Evolutionary conservation across 2,797 vertebrate species (phyloP), one percentile per base, ranked within the genome.

Genomic region (Cyprinodon diabolis): DNA sequence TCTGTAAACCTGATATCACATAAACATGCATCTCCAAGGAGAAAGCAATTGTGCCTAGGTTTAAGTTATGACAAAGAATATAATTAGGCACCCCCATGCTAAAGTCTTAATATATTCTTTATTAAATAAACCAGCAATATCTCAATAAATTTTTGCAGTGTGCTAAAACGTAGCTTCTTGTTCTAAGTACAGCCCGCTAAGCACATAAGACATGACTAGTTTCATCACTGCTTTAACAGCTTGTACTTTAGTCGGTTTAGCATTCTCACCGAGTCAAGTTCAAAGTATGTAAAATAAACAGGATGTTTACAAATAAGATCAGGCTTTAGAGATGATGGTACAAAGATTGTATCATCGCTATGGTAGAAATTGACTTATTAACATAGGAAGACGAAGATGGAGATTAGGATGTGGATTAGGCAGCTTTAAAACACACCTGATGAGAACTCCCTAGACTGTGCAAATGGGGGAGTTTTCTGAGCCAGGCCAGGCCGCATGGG

Each of bases 361-460:
- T 54, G 1, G 66, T 70, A 45, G 71, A 82, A 75, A 79, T 76
- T 66, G 82, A 83, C 78, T 71, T 58, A 68, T 84, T 83, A 72
- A 82, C 83, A 86, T 84, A 80, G 76, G 70, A 71, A 80, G 79
- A 83, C 37, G 66, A 84, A 82, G 86, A 85, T 60, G 68, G 84
- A 82, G 86, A 86, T 51, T 66, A 69, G 21, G 23, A 75, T 8
- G 35, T n/a, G 69, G n/a, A 68, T 78, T 83, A 78, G 65, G 74
- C 71, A 70, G 78, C 30, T 82, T 86, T 91, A 89, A 93, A 93
- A 83, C 80, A 86, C 92, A 92, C 87, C 92, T 92, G 89, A 93
- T 88, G 82, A 89, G 86, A 93, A 93, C 91, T 92, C 92, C 91
- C 90, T 83, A 88, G 88, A 87, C 89, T 89, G 85, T 69, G 80